These are phyloP conservation scores for Apis dorsata DNA, from an alignment of 1,140 invertebrate genomes.

Conservation along the genomic window DNA sequence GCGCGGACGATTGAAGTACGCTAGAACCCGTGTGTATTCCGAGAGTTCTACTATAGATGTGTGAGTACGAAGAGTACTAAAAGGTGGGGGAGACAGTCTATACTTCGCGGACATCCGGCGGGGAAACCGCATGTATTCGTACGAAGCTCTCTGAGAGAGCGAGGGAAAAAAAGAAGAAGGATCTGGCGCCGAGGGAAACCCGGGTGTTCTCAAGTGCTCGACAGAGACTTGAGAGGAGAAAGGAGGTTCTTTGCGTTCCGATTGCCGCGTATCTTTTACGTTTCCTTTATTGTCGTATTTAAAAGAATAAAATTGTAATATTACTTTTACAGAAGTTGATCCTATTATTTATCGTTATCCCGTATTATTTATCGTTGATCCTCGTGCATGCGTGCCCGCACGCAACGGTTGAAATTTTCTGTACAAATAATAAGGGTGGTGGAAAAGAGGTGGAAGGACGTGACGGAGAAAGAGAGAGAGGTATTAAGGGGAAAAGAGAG, in stretches of 20 bases:
- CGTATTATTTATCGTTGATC: conserved; percentile 13
- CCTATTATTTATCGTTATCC: background rate
- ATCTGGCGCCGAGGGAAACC: conserved; percentile 34
- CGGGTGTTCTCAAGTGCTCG: conserved; percentile 23
- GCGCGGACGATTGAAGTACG: conserved; percentile 46
- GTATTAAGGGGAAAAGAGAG: conserved; percentile 22
- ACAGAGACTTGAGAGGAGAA: conserved; percentile 29
- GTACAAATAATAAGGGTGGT: conserved; percentile 61
- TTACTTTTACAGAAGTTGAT: background rate
- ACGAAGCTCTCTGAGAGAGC: conserved; percentile 46
- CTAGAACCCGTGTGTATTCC: conserved; percentile 36
- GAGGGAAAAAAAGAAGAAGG: conserved; percentile 49
- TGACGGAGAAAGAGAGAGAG: conserved; percentile 26
- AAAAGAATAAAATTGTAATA: background rate
- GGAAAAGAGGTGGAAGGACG: conserved; percentile 48
- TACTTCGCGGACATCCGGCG: conserved; percentile 54
- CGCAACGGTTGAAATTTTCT: conserved; percentile 67
- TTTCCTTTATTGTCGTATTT: conserved; percentile 23
- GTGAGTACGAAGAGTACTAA: conserved; percentile 21
- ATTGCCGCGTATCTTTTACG: conserved; percentile 25
- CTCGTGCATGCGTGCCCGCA: conserved; percentile 29
- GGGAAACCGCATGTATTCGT: conserved; percentile 48
- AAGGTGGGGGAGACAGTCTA: conserved; percentile 42
- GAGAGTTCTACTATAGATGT: conserved; percentile 21
- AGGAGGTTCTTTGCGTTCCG: conserved; percentile 33